phyloP scores from a whole-genome alignment of 2,888 invertebrate genomes.

The Leptopilina syphax region DNA sequence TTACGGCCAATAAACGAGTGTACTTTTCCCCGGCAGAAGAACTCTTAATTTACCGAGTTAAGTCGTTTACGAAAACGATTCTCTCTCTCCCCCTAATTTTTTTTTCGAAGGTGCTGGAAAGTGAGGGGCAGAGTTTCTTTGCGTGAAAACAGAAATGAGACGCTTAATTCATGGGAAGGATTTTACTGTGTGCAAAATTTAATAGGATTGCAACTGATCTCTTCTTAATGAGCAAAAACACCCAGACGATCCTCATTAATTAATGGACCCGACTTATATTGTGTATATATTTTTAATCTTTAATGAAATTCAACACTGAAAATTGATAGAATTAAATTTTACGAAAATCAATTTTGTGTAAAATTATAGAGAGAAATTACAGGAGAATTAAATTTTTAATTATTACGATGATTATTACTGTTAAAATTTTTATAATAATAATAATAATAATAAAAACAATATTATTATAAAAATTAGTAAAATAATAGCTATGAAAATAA shows the following conservation, averaged over 20 bases:
- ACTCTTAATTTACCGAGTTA: constrained; percentile 32
- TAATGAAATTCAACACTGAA: background rate
- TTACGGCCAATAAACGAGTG: constrained; percentile 34
- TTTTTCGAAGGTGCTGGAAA: background rate
- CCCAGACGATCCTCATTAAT: constrained; percentile 8
- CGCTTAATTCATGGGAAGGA: constrained; percentile 29
- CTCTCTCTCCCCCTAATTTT: background rate
- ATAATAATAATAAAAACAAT: no score
- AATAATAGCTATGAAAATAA: no score
- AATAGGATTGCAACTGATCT: constrained; percentile 39
- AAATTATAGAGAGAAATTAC: no score
- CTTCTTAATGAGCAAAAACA: constrained; percentile 36
- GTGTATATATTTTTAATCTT: no score
- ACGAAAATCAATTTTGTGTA: no score
- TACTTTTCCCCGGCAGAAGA: constrained; percentile 43
- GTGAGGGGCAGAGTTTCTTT: background rate
- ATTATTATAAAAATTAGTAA: no score
- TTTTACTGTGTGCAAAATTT: constrained; percentile 28
- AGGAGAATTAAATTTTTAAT: no score
- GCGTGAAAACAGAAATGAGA: constrained; percentile 28
- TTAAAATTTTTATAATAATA: no score
- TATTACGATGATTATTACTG: no score
- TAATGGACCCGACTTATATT: background rate
- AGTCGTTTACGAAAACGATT: constrained; percentile 38
- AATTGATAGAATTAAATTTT: background rate